These are phyloP conservation scores for Agapetus fuscipes DNA, from an alignment of 2,888 invertebrate genomes.

Conservation along the genomic window DNA sequence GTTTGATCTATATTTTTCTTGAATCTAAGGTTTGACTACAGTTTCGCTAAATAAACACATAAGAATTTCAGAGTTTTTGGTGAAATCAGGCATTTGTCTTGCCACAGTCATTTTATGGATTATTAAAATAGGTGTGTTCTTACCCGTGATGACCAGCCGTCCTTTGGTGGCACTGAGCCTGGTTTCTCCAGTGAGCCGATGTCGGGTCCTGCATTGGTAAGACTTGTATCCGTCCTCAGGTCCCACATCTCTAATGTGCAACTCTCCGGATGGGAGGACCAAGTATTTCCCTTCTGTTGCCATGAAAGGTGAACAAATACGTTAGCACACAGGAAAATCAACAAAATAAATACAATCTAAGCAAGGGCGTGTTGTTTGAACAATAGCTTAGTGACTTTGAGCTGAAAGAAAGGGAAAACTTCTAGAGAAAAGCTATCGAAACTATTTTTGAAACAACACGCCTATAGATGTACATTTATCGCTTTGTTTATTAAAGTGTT, in stretches of 20 bases:
- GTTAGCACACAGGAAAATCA: slow-evolving; percentile 3
- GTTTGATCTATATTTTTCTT: no score
- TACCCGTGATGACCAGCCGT: slow-evolving; percentile 90
- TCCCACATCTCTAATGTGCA: slow-evolving; percentile 91
- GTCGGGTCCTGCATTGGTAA: slow-evolving; percentile 90
- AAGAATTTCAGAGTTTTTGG: no score
- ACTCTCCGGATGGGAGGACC: slow-evolving; percentile 88
- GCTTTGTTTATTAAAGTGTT: no score
- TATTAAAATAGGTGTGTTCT: slow-evolving; percentile 34
- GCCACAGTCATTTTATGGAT: background rate
- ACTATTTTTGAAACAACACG: no score
- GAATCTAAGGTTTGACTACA: no score
- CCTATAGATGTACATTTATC: no score
- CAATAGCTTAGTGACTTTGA: background rate
- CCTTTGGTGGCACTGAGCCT: slow-evolving; percentile 88
- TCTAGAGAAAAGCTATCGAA: no score
- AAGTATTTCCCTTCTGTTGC: slow-evolving; percentile 85
- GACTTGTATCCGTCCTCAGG: slow-evolving; percentile 91
- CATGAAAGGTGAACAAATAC: no score
- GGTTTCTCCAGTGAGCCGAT: slow-evolving; percentile 86
- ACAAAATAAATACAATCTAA: background rate
- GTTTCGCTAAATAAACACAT: no score
- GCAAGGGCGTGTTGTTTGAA: no score
- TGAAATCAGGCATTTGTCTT: no score
- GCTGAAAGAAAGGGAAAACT: background rate